phyloP scores from a whole-genome alignment of 2,888 invertebrate genomes.

The Buathra laborator region DNA sequence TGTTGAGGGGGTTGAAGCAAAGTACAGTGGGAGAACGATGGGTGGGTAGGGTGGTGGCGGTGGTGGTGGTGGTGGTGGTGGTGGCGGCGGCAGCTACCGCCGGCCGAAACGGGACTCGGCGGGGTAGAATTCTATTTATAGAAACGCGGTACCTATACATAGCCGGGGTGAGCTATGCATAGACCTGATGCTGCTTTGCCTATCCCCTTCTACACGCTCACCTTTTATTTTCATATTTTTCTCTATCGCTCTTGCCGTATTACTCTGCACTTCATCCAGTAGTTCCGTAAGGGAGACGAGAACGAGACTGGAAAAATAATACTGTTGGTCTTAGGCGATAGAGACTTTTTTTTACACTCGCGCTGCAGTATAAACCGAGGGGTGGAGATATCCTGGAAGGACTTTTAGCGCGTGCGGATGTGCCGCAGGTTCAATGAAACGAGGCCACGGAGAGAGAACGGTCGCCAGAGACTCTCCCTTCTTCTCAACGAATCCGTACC shows the following conservation, averaged over 20 bases:
- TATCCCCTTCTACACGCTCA: conserved; percentile 65
- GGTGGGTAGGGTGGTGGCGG: conserved; percentile 38
- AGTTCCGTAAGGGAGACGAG: no score
- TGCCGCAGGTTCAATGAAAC: conserved; percentile 82
- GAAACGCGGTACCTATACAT: conserved; percentile 83
- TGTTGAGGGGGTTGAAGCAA: conserved; percentile 65
- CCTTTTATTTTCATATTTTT: conserved; percentile 24
- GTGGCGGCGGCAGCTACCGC: conserved; percentile 32
- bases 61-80: conserved; percentile 52
- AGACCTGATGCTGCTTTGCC: conserved; percentile 74
- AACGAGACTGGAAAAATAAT: background rate
- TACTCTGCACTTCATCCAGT: background rate
- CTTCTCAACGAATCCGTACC: background rate
- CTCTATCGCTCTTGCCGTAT: background rate
- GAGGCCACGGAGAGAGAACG: conserved; percentile 76
- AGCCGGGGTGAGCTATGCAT: conserved; percentile 83
- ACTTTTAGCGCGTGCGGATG: conserved; percentile 43
- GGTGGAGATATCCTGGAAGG: background rate
- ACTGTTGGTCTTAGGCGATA: background rate
- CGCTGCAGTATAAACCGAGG: background rate
- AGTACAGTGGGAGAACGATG: conserved; percentile 15
- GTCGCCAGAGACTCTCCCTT: conserved; percentile 43
- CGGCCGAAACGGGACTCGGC: conserved; percentile 55
- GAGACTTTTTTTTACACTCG: background rate
- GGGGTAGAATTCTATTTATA: conserved; percentile 83